Conservation (phyloP, 2,113 vertebrate species). For the Garra rufa region DNA sequence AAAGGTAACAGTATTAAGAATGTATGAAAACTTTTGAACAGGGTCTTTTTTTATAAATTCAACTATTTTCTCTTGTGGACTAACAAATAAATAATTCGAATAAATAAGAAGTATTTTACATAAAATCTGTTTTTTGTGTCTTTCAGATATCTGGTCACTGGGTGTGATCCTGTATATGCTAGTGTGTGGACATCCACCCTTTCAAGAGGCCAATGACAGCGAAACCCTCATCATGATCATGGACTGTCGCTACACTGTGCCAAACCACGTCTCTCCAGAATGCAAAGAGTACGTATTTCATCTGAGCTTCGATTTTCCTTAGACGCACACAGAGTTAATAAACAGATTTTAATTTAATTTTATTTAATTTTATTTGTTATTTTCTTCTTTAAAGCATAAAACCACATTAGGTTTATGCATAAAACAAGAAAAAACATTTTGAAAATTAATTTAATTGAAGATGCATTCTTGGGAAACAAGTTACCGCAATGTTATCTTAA, state of each 20-base stretch:
- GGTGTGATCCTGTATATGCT: constrained; percentile 92
- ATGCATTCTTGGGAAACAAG: not conserved
- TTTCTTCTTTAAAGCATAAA: not conserved
- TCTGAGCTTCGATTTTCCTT: not conserved
- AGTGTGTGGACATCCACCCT: constrained; percentile 86
- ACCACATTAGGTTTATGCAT: not conserved
- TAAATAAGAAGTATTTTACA: not conserved
- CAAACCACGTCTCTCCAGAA: constrained; percentile 75
- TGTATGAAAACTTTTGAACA: no score
- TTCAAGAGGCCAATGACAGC: constrained; percentile 91
- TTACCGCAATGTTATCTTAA: not conserved
- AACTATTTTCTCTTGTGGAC: no score
- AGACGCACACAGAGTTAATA: not conserved
- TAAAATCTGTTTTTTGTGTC: constrained; percentile 48
- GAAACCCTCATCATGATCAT: constrained; percentile 92
- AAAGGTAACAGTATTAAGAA: no score
- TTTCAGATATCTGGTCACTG: constrained; percentile 87
- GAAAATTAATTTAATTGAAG: not conserved
- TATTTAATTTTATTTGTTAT: no score
- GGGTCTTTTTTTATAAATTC: no score
- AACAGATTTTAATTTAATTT: no score
- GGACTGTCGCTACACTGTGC: constrained; percentile 86
- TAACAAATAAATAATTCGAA: not conserved
- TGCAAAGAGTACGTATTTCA: constrained; percentile 81
- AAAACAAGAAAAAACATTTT: not conserved